A percentile compares a stretch with the other conserved stretches of the same genome.
Conservation (phyloP, 1,140 invertebrate species). For the Drosophila carrolli region DNA sequence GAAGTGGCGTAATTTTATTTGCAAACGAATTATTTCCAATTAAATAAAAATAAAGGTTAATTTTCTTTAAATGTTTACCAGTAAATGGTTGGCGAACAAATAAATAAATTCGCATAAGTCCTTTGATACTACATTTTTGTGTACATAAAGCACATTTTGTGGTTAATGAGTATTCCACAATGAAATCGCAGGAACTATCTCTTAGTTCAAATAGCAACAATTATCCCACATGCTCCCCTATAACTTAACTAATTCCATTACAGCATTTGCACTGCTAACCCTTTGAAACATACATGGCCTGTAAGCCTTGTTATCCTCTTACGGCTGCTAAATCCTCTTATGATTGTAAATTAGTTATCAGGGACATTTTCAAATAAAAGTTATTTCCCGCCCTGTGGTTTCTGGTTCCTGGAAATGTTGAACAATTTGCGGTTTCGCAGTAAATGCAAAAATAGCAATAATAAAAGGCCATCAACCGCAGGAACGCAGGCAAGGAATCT, state of each 20-base stretch:
- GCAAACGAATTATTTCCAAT: too few species aligned
- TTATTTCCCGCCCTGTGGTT: neutral
- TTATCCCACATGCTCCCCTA: neutral
- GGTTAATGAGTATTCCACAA: neutral
- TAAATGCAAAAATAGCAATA: conserved; percentile 18
- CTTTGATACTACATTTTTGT: neutral
- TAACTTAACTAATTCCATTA: conserved; percentile 7
- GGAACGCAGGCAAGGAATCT: conserved; percentile 22
- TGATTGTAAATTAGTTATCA: conserved; percentile 34
- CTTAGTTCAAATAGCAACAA: neutral
- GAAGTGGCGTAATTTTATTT: too few species aligned
- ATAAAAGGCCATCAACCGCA: conserved; percentile 30
- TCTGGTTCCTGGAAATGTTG: conserved; percentile 17
- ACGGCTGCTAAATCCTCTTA: conserved; percentile 32
- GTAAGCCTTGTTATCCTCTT: conserved; percentile 38
- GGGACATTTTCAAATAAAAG: conserved; percentile 27
- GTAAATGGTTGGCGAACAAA: too few species aligned
- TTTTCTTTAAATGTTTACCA: too few species aligned
- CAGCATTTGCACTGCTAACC: conserved; percentile 13
- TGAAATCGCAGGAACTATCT: neutral
- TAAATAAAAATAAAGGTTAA: too few species aligned
- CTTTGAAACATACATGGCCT: neutral
- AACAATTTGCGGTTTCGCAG: conserved; percentile 31
- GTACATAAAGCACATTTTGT: neutral
- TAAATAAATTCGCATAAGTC: neutral